Base-by-base conservation (phyloP, 2,888 invertebrate genomes). In the Agriopis marginaria region DNA sequence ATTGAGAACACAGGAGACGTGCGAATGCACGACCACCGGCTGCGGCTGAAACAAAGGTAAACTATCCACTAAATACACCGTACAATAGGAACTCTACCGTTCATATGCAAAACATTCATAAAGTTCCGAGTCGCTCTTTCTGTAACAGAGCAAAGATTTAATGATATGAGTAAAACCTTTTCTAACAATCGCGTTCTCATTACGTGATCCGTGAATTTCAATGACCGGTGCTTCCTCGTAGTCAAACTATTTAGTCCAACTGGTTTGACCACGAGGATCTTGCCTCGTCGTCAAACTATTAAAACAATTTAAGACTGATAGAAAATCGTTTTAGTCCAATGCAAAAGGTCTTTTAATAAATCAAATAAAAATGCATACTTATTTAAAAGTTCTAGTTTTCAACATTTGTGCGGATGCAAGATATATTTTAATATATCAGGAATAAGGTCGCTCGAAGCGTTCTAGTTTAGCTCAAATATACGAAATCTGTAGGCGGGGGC, bases 1-100 rank as follows among this genome's bases (percentile, higher is more conserved):
- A 97, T 98, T 92, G 97, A 97, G 94, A 97, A 97, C 92, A 97
- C 98, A 54, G 98, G 97, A 65, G 97, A 97, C 86, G 97, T 98
- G 81, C 96, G 97, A 79, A 96, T 98, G 89, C 98, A 98, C 93
- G 98, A 98, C 94, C 98, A 98, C 92, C 96, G 97, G 85, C 96
- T 97, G 84, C 97, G 98, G 91, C 95, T 98, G 83, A 97, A 97
- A 86, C 98, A 98, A 92, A 97, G 98, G 98, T 98, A 92, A 39
- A 39, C 54, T 54, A 39, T 39, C 54, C 2, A 12, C 32, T 14
- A 14, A 5, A n/a, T 40, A n/a, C 2, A 39, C 32, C 7, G 11
- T 5, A 32, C 53, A 10, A 54, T 10, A 40, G 11, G 7, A 40
- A 3, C 12, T 23, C 9, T 8, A 7, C 39, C 7, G 3, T n/a